Evolutionary conservation across 2,888 invertebrate genomes (phyloP), one percentile per base, ranked within the genome.

Genomic region (Platypus cylindrus): DNA sequence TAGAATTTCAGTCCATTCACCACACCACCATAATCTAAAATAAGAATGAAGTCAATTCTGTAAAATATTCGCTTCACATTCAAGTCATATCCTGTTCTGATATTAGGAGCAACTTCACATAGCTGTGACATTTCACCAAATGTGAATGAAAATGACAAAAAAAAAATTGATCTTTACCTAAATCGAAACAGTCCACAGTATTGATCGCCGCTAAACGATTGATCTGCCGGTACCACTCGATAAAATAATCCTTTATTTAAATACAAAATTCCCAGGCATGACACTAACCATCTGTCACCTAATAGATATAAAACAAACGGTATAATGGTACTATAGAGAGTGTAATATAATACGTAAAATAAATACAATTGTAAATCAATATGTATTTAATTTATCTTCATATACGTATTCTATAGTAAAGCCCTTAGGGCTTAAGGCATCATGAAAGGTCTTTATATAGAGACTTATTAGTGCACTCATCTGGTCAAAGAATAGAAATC

Each of bases 251-350:
- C 89, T 53, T 87, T 83, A 58, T 81, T 78, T 32, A 85, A 71
- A 62, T 82, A 84, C 25, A 91, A 63, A 11, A 86, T 79, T 2
- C 87, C 87, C 26, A 91, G 66, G 49, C 89, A 87, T 2, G 87
- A 87, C 2, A 87, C 83, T 52, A 91, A 67, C 90, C 90, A 91
- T 49, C 80, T 75, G 63, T 91, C 90, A 34, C 90, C 85, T 85
- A 66, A 13, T 45, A 41, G 20, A 29, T 14, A 14, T 15, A 14
- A 9, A 27, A 4, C 3, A 8, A 13, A 12, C 4, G 8, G 27
- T 5, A 9, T 27, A 5, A n/a, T n/a, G n/a, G n/a, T n/a, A n/a
- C n/a, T n/a, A n/a, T n/a, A n/a, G n/a, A n/a, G n/a, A n/a, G n/a
- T n/a, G n/a, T n/a, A n/a, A n/a, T n/a, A n/a, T n/a, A n/a, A n/a